Evolutionary conservation across 1,140 invertebrate species (phyloP).

Genomic region (Cryptotermes secundus): DNA sequence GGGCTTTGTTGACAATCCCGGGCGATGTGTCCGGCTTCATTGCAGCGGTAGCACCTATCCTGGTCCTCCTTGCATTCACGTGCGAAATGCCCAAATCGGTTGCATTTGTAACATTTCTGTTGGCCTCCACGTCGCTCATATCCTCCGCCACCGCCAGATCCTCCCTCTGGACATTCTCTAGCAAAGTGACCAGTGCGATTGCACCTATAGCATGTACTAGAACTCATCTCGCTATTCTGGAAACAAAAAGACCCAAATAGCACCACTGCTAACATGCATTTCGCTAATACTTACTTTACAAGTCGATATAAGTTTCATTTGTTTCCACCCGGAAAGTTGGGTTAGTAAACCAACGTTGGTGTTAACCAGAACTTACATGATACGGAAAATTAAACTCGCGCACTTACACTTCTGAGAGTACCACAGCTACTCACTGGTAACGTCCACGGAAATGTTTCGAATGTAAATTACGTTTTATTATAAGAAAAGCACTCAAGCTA

Average conservation of each 20-base stretch:
- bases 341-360: neutral
- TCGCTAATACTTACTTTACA: neutral
- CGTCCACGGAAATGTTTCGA: neutral
- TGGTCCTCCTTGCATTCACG: constrained; percentile 50
- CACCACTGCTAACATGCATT: neutral
- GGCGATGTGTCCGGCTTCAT: constrained; percentile 47
- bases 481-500: neutral
- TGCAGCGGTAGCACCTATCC: constrained; percentile 46
- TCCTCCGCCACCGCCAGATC: constrained; percentile 36
- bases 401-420: neutral
- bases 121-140: constrained; percentile 30
- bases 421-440: neutral
- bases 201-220: constrained; percentile 49
- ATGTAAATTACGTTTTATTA: neutral
- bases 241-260: neutral
- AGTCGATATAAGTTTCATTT: neutral
- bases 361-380: neutral
- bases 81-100: constrained; percentile 55
- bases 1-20: constrained; percentile 57
- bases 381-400: neutral
- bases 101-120: constrained; percentile 55
- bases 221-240: constrained; percentile 41
- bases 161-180: constrained; percentile 41
- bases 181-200: constrained; percentile 45
- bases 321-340: neutral